Conservation (phyloP, 2,797 vertebrate species). For the Xenentodon cancila region DNA sequence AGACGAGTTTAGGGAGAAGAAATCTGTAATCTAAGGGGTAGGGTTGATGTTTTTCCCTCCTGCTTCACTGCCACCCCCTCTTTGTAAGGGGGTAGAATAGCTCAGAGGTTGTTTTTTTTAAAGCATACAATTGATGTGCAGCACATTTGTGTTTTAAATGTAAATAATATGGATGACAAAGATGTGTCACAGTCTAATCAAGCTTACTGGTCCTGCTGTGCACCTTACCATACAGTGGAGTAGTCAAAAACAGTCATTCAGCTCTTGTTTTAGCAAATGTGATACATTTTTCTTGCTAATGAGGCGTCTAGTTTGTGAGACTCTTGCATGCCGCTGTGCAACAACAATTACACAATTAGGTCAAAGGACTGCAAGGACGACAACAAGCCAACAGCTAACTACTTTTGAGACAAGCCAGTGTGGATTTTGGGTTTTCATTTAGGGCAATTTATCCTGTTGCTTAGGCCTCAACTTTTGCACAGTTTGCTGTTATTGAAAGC, state of each 20-base stretch:
- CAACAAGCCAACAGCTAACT: no score
- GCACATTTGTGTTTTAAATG: constrained; percentile 5
- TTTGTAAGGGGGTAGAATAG: constrained; percentile 4
- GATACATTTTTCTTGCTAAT: background rate
- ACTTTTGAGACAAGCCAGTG: no score
- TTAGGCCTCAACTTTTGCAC: no score
- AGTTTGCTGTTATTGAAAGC: background rate
- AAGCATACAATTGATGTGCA: constrained; percentile 7
- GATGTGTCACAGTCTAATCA: constrained; percentile 2
- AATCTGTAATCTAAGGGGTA: constrained; percentile 32
- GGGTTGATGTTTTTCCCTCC: constrained; percentile 11
- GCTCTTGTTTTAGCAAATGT: background rate
- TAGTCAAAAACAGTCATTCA: background rate
- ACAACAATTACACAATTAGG: no score
- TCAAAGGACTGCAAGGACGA: no score
- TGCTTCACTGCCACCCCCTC: constrained; percentile 26
- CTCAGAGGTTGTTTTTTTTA: background rate
- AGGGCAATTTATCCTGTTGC: no score
- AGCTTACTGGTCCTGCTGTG: background rate
- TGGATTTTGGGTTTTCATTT: no score
- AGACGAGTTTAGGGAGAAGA: constrained; percentile 38
- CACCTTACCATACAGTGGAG: background rate
- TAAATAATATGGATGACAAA: constrained; percentile 11
- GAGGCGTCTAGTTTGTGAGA: no score
- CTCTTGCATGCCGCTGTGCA: no score